Evolutionary conservation across 1,140 invertebrate genomes (phyloP), one percentile per base, ranked within the genome.

Genomic region (Bombus affinis): DNA sequence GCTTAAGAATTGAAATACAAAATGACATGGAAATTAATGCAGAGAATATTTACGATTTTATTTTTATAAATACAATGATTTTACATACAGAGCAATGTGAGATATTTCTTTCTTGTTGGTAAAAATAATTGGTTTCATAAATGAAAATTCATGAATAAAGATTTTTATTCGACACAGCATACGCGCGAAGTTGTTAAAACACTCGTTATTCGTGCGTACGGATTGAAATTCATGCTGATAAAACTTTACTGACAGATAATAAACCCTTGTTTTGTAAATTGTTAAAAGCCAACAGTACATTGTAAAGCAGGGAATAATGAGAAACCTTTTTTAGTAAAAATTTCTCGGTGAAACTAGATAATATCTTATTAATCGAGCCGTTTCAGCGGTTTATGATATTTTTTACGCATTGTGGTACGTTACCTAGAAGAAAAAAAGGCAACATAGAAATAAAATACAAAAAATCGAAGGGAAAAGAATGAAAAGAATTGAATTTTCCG

Each of bases 401-500:
- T 81, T 44, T 81, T 68, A 37, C 47, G 47, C 47, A 9, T 87
- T 70, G 74, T 57, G 65, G 2, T 12, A 53, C 39, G 39, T 72
- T 72, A 22, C 15, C n/a, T 25, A 5, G 1, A 35, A 37, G 37
- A 5, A 39, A 39, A 22, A 25, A 25, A 39, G 3, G 25, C 3
- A 42, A 28, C 2, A 12, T 22, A 5, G 25, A 13, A 25, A 71
- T 10, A 39, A 71, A 71, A 25, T 25, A 28, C 8, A 28, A 77
- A 35, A 42, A 77, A 32, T 3, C 1, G 37, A 28, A n/a, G 25
- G 2, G 15, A 42, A 42, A 22, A 32, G 28, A 12, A n/a, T 3
- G n/a, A 28, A 59, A 76, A 73, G 13, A n/a, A 87, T 87, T 80
- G 62, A 70, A 68, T 82, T 71, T 82, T 76, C 42, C 37, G 18